Evolutionary conservation across 2,888 invertebrate species (phyloP), one percentile per base, ranked within the genome.

Genomic region (Diogma glabrata): DNA sequence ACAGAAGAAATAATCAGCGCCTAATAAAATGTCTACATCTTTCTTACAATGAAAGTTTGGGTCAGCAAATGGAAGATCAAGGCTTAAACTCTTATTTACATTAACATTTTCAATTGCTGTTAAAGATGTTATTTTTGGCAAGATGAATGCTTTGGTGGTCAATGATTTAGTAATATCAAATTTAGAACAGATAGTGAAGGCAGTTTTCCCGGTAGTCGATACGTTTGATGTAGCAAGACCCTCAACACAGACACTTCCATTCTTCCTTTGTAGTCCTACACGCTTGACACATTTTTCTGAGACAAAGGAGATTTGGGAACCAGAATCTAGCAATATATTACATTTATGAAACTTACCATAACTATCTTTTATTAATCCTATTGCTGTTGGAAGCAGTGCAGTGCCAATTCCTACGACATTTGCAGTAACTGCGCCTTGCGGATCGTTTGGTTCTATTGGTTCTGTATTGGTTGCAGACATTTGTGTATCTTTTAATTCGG

Each of bases 241-340:
- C 19, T 38, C 38, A 17, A 38, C 38, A 16, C 7, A 10, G 8
- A 38, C 14, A 16, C 3, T 5, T 16, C 38, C 20, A 20, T 20
- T 20, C 20, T 20, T 4, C 5, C 40, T 5, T 16, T 14, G 17
- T 8, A 56, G 46, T 10, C 49, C 38, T n/a, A 53, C 51, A 22
- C 53, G 52, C 22, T 52, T 47, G n/a, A 56, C 48, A 28, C 48
- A 52, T 3, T 48, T 22, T 12, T 55, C 54, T 17, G 46, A 52
- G 4, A 54, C 51, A 17, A 57, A 55, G 1, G 54, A 52, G n/a
- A 49, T 50, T 20, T 55, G 51, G 5, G 51, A 53, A 10, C 53
- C 52, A 3, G 24, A 49, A n/a, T 55, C 53, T 19, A 51, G 49
- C 2, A 51, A 43, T 5, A 49, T 19, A 12, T 51, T 48, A 5